Percentiles rank a stretch among this genome's conserved stretches.
These are phyloP conservation scores for Canis aureus DNA, from an alignment of 2,113 vertebrate genomes.

Conservation along the genomic window DNA sequence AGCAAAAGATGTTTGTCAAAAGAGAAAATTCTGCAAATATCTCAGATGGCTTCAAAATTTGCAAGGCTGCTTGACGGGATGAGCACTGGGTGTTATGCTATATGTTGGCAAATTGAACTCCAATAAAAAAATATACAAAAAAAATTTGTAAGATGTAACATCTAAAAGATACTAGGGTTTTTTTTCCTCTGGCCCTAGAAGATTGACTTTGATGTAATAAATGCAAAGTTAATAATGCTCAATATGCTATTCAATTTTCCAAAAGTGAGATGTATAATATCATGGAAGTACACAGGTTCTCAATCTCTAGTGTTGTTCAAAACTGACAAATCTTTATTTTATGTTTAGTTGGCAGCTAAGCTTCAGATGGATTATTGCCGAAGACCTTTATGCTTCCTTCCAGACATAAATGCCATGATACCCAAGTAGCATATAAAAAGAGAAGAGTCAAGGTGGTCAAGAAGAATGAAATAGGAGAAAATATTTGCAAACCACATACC, in stretches of 20 bases:
- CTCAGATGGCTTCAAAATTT: not conserved
- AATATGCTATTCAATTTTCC: not conserved
- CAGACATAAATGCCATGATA: not conserved
- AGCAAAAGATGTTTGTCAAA: not conserved
- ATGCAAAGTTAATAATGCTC: conserved; percentile 50
- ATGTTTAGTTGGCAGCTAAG: not conserved
- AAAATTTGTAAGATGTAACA: not conserved
- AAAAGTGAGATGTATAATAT: not conserved
- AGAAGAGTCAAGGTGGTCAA: not conserved
- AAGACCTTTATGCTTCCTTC: not conserved
- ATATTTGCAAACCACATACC: not conserved
- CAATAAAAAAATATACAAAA: not conserved
- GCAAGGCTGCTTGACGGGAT: no score
- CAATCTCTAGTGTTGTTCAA: not conserved
- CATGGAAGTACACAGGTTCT: not conserved
- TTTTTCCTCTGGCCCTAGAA: not conserved
- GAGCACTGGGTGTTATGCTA: no score
- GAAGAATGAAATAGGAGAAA: not conserved
- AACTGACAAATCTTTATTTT: not conserved
- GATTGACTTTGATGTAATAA: not conserved
- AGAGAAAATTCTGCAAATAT: not conserved
- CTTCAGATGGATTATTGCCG: not conserved
- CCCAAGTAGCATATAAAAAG: not conserved
- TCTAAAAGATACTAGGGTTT: not conserved
- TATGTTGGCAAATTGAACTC: no score